Evolutionary conservation across 92 coral and sea anemone genomes (phyloP).

Genomic region (Parazoanthus swiftii): DNA sequence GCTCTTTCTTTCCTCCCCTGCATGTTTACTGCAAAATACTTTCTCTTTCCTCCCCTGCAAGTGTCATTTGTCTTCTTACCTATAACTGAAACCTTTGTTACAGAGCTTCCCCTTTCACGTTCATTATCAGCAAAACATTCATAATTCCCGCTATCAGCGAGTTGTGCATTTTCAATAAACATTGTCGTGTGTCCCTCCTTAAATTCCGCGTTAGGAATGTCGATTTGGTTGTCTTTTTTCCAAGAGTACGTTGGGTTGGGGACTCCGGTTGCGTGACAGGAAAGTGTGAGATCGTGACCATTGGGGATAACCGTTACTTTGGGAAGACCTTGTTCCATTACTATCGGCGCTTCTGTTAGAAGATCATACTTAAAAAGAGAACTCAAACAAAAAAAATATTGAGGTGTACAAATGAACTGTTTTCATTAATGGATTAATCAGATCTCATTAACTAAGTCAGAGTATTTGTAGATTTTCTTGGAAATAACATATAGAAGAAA

Average conservation of each 20-base stretch:
- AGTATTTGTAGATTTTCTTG: too few relatives aligned
- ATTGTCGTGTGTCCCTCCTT: neutral
- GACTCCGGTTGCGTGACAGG: slow-evolving; percentile 25
- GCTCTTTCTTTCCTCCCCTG: neutral
- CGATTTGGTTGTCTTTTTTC: slow-evolving; percentile 5
- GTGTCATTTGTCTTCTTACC: neutral
- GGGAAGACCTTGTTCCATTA: neutral
- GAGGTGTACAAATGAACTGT: too few relatives aligned
- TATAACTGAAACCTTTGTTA: neutral
- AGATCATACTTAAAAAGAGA: too few relatives aligned
- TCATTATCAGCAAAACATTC: neutral
- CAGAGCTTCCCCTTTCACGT: neutral
- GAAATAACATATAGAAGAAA: too few relatives aligned
- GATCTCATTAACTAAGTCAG: too few relatives aligned
- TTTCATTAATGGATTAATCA: too few relatives aligned
- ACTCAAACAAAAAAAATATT: too few relatives aligned
- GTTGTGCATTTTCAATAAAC: neutral
- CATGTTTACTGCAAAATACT: neutral
- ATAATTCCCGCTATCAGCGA: neutral
- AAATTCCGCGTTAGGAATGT: neutral
- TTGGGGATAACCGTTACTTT: neutral
- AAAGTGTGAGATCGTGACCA: neutral
- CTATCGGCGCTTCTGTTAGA: neutral
- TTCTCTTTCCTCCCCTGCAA: neutral
- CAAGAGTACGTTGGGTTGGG: slow-evolving; percentile 13